Evolutionary conservation across 2,113 vertebrate species (phyloP), one percentile per base, ranked within the genome.

Genomic region (Festucalex cinctus): DNA sequence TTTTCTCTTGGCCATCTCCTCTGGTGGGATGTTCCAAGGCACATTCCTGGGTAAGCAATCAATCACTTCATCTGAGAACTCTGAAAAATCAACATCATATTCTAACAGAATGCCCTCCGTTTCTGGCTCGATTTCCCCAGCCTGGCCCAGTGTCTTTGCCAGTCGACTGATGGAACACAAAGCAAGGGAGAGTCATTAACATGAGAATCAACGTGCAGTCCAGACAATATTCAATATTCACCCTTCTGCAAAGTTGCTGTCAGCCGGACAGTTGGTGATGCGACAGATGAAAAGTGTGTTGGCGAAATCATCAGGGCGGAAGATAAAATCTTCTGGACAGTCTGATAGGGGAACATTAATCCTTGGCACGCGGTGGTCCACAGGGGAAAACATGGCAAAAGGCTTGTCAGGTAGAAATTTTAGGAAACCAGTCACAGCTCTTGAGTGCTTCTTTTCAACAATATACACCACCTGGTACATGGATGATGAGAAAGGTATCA

Each of bases 91-190:
- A 3, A 99, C 94, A 1, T 95, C 95, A 0, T 98, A 94, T 63
- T 98, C 97, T 0, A 35, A 94, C 77, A 99, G 88, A 79, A 99
- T 96, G 43, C 95, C 97, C 84, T 99, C 97, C 0, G 97, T 97
- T 88, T 99, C 97, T 0, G 97, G 96, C 71, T 99, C 95, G 0
- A 99, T 98, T 72, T 98, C 95, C 46, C 97, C 97, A 0, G 97
- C 97, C 77, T 97, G 94, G 1, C 97, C 97, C 67, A 99, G 92
- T 7, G 94, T 95, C 88, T 96, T 98, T 26, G 91, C 88, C 69
- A 99, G 86, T 13, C 85, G 91, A 79, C 97, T 99, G 69, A 78
- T 54, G 57, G 35, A 13, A 37, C 63, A 70, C 2, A 62, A 0
- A 16, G 3, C 61, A 2, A 35, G 10, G 6, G 6, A 51, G 6